Evolutionary conservation across 2,113 vertebrate genomes (phyloP), one percentile per base, ranked within the genome.

Genomic region (Platycercus adscitus): DNA sequence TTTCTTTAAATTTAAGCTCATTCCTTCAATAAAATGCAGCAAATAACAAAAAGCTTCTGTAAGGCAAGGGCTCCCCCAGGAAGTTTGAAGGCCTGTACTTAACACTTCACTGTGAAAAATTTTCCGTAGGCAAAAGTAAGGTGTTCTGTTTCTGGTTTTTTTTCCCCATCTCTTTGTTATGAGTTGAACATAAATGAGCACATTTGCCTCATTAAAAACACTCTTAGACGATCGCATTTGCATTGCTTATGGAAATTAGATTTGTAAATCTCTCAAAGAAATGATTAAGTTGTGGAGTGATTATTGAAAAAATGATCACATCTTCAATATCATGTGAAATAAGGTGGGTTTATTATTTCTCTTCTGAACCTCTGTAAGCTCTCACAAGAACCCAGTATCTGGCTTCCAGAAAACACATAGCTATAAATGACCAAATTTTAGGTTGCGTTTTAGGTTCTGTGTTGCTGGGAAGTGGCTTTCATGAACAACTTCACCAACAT

Each of bases 231-330:
- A 86, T 88, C 49, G 47, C 53, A 85, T 94, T 85, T 90, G 79
- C 82, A 85, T 73, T 81, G 44, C 44, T 77, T 90, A 90, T 92
- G 64, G 49, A 88, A 94, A 95, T 88, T 90, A 19, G 53, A 81
- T 90, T 90, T 90, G 69, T 85, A 81, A 81, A 60, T 81, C 82
- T 92, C 82, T 87, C 47, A 58, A 81, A 92, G 17, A 90, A 94
- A 85, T 81, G 0, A 88, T 94, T 90, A 90, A 68, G 47, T 81
- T 81, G 53, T 26, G 31, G 46, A 76, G 24, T 33, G 58, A 92
- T 92, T 88, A 85, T 76, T 87, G 24, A 80, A 90, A 91, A 76
- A 81, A 47, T 5, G 2, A 71, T 87, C 73, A 68, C 64, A 55
- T 80, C 56, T 79, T 89, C 47, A 89, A 29, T 53, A 77, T 17